These are phyloP conservation scores for Scaptomyza hsui DNA, from an alignment of 1,140 invertebrate genomes.

Conservation along the genomic window DNA sequence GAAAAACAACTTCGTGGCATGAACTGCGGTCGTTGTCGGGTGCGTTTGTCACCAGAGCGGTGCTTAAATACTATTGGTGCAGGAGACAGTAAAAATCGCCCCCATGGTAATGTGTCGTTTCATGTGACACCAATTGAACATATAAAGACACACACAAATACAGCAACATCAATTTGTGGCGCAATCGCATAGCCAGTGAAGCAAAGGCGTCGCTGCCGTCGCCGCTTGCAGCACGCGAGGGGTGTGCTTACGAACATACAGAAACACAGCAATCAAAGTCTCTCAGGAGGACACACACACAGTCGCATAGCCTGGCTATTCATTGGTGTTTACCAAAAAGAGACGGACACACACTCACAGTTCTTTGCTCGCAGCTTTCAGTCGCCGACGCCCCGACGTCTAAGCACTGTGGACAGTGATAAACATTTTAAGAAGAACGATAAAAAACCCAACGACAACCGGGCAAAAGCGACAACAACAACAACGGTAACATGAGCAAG, in stretches of 20 bases:
- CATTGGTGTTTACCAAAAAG: conserved; percentile 61
- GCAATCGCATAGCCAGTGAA: conserved; percentile 68
- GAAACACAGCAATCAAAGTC: conserved; percentile 19
- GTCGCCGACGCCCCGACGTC: conserved; percentile 36
- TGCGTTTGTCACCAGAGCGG: conserved; percentile 72
- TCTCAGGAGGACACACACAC: conserved; percentile 35
- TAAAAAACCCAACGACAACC: conserved; percentile 3
- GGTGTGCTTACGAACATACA: conserved; percentile 29
- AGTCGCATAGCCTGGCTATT: conserved; percentile 29
- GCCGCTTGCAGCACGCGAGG: conserved; percentile 27
- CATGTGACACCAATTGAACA: conserved; percentile 62
- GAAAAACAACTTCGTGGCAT: conserved; percentile 11
- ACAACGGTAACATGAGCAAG: not conserved
- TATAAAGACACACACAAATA: conserved; percentile 34
- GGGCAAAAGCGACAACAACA: conserved; percentile 9
- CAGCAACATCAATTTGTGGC: conserved; percentile 52
- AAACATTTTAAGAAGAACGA: conserved; percentile 69
- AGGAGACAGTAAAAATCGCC: conserved; percentile 78
- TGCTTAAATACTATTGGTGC: conserved; percentile 79
- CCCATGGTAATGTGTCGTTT: conserved; percentile 78
- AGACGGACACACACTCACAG: conserved; percentile 61
- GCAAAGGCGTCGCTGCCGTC: conserved; percentile 31
- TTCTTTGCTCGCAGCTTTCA: not conserved
- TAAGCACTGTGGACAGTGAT: conserved; percentile 68
- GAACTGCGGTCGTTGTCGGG: conserved; percentile 33